Percentiles rank a stretch among this genome's conserved stretches.
phyloP scores from a whole-genome alignment of 2,113 vertebrate genomes.

The Leucoraja erinaceus region DNA sequence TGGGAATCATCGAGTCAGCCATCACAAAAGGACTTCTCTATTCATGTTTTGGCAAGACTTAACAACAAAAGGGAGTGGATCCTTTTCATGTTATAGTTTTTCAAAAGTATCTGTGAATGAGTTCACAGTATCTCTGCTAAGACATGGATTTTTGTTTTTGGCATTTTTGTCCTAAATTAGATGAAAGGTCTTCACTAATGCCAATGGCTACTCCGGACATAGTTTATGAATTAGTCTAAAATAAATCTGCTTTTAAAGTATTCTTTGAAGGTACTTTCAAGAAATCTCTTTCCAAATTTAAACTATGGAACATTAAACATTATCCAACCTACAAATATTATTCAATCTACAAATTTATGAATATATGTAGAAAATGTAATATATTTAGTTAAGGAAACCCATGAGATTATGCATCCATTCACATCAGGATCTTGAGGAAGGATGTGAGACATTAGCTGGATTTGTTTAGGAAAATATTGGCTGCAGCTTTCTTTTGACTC shows the following conservation, averaged over 20 bases:
- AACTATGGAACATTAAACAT: background rate
- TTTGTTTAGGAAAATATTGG: background rate
- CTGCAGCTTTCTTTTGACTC: background rate
- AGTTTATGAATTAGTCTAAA: background rate
- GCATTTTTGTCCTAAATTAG: conserved; percentile 23
- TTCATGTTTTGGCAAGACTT: conserved; percentile 63
- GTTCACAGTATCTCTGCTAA: conserved; percentile 11
- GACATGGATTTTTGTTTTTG: conserved; percentile 30
- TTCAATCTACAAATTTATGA: background rate
- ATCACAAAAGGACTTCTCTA: conserved; percentile 59
- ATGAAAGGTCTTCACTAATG: background rate
- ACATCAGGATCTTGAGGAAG: background rate
- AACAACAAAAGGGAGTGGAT: conserved; percentile 61
- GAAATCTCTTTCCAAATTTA: background rate
- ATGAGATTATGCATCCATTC: background rate
- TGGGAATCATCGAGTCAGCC: conserved; percentile 42
- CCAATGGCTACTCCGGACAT: background rate
- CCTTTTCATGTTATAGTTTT: conserved; percentile 58
- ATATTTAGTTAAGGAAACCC: background rate
- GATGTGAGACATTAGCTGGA: background rate
- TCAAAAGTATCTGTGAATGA: conserved; percentile 36
- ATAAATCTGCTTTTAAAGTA: background rate
- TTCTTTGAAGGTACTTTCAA: background rate
- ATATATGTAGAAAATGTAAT: background rate
- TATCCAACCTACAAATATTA: background rate